Base-by-base conservation (phyloP, 2,888 invertebrate species). In the Lymantria monacha region DNA sequence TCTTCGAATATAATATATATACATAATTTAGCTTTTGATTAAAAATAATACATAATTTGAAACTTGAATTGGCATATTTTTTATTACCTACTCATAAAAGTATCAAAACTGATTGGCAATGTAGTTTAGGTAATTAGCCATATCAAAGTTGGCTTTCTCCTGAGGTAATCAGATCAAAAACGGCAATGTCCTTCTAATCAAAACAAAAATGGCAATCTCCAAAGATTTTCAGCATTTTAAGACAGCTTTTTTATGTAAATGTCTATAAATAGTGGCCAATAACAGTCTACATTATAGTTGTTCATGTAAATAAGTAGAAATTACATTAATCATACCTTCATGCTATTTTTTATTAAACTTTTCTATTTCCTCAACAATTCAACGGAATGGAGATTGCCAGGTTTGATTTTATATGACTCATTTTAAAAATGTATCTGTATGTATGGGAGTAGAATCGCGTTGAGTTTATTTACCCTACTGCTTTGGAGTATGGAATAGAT, bases 171-270 rank as follows among this genome's bases (percentile, higher is more conserved):
- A 50, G 42, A 49, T 45, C 45, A 45, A 49, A 45, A 49, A 49
- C 49, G 49, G 49, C 49, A 49, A 45, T 45, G 49, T 49, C 49
- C 45, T 46, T 46, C 42, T 30, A 50, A 50, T 13, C 42, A 50
- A 43, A 50, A 46, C 50, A 46, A 50, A 46, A 15, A 50, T 43
- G 43, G 50, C 46, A 50, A 46, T 50, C 50, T 50, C 46, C 50
- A 46, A 46, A 50, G 42, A 12, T 50, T 50, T 50, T 50, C 9
- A 46, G 46, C 42, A 46, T 46, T 50, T 46, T 49, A 50, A 12
- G 50, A 38, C 37, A 42, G 42, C 30, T 50, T 46, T 46, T 50
- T 50, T 46, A 43, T 46, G 46, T 43, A 50, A 50, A 50, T 50
- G 50, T 43, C 50, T 46, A 37, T 12, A 46, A 50, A 50, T 46